A percentile compares a stretch with the other conserved stretches of the same genome.
phyloP scores from a whole-genome alignment of 35 echinoderm and acorn worm species.

The Ophiothrix spiculata region DNA sequence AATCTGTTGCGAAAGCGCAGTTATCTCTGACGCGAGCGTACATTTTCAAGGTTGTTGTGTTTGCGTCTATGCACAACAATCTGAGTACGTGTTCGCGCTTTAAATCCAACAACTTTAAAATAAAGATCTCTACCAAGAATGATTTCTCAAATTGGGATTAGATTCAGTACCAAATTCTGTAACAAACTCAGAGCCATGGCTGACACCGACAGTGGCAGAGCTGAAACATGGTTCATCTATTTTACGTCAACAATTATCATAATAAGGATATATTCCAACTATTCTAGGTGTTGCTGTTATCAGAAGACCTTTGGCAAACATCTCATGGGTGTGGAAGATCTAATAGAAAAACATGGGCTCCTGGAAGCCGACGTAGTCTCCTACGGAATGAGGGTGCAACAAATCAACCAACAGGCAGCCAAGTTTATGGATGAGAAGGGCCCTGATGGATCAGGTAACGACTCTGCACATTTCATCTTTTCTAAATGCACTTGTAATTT shows the following conservation, averaged over 20 bases:
- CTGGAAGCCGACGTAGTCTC: slow-evolving; percentile 92
- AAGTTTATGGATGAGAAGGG: slow-evolving; percentile 80
- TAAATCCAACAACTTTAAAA: no score
- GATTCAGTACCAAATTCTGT: neutral
- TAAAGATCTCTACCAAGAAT: no score
- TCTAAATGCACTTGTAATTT: no score
- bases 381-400: slow-evolving; percentile 76
- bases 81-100: no score
- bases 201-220: no score
- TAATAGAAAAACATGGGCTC: slow-evolving; percentile 88
- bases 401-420: slow-evolving; percentile 78
- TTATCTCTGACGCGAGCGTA: no score
- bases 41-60: no score
- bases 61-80: no score
- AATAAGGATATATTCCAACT: neutral
- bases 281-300: slow-evolving; percentile 66
- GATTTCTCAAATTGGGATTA: no score
- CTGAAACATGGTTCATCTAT: neutral
- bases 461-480: no score
- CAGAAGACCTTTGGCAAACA: slow-evolving; percentile 97
- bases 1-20: no score
- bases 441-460: slow-evolving; percentile 88
- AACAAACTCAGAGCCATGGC: neutral
- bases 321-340: slow-evolving; percentile 98
- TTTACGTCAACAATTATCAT: neutral